A percentile compares a stretch with the other conserved stretches of the same genome.
These are phyloP conservation scores for Epinotia nisella DNA, from an alignment of 2,888 invertebrate species.

Conservation along the genomic window DNA sequence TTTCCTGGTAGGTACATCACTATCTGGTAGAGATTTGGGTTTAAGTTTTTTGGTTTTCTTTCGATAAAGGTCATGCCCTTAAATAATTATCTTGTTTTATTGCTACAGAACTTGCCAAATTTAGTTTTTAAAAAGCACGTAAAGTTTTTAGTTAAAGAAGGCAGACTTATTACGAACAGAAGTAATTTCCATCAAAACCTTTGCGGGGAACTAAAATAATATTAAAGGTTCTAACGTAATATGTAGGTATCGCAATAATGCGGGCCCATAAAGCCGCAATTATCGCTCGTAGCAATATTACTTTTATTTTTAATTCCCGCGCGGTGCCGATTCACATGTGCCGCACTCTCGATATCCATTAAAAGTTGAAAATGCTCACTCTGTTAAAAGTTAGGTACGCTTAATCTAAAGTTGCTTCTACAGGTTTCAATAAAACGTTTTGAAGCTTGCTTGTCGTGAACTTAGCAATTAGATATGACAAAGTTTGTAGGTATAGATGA, in stretches of 20 bases:
- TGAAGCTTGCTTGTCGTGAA: background rate
- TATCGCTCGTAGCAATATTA: slow-evolving; percentile 25
- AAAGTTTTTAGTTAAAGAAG: no score
- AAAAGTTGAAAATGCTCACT: slow-evolving; percentile 35
- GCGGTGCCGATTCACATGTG: slow-evolving; percentile 25
- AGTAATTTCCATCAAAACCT: background rate
- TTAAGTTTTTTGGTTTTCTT: no score
- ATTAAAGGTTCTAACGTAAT: slow-evolving; percentile 5
- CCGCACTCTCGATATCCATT: slow-evolving; percentile 29
- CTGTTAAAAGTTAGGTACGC: slow-evolving; percentile 23
- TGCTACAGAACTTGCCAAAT: no score
- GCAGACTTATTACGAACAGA: background rate
- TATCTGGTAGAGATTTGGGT: no score
- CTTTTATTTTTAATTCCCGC: slow-evolving; percentile 27
- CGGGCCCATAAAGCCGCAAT: slow-evolving; percentile 14
- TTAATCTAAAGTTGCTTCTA: slow-evolving; percentile 21
- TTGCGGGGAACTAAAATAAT: slow-evolving; percentile 8
- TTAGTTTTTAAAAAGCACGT: no score
- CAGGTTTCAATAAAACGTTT: slow-evolving; percentile 8
- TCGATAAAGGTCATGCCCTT: no score
- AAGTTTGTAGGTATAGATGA: no score
- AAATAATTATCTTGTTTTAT: no score
- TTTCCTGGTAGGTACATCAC: no score
- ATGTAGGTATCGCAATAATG: slow-evolving; percentile 18
- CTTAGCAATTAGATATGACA: no score